Evolutionary conservation across 2,797 vertebrate genomes (phyloP).

Genomic region (Sorex maritimensis): DNA sequence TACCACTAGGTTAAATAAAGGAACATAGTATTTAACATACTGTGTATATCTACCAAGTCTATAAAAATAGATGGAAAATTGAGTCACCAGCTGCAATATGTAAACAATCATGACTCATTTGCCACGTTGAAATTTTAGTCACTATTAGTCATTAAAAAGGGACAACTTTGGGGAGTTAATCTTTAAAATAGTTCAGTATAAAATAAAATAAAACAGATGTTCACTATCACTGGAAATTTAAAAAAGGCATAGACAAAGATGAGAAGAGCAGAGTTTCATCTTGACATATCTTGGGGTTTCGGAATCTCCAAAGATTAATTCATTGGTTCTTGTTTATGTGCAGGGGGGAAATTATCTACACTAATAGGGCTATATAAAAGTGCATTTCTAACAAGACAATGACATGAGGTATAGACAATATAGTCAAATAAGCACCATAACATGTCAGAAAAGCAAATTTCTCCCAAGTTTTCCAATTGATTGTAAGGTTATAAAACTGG

Average conservation of each 20-base stretch:
- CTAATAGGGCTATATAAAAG: neutral
- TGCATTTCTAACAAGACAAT: neutral
- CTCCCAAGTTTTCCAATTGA: neutral
- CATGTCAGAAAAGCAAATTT: neutral
- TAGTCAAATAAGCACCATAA: neutral
- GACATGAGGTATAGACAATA: neutral
- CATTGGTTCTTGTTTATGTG: neutral
- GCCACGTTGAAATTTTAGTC: slow-evolving; percentile 5
- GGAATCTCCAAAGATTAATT: neutral
- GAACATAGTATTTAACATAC: slow-evolving; percentile 39
- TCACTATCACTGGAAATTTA: neutral
- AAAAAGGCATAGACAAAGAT: neutral
- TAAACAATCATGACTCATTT: slow-evolving; percentile 43
- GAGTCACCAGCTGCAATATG: slow-evolving; percentile 36
- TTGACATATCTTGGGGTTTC: neutral
- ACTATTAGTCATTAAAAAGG: neutral
- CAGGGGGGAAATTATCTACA: neutral
- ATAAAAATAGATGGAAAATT: slow-evolving; percentile 33
- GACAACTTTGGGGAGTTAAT: slow-evolving; percentile 1
- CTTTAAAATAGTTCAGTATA: neutral
- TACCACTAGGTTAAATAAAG: slow-evolving; percentile 52
- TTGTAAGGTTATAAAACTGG: neutral
- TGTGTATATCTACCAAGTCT: slow-evolving; percentile 25
- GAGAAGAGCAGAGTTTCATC: neutral
- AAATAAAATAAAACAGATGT: neutral